phyloP scores from a whole-genome alignment of 2,797 vertebrate genomes.

The Poecile montanus region DNA sequence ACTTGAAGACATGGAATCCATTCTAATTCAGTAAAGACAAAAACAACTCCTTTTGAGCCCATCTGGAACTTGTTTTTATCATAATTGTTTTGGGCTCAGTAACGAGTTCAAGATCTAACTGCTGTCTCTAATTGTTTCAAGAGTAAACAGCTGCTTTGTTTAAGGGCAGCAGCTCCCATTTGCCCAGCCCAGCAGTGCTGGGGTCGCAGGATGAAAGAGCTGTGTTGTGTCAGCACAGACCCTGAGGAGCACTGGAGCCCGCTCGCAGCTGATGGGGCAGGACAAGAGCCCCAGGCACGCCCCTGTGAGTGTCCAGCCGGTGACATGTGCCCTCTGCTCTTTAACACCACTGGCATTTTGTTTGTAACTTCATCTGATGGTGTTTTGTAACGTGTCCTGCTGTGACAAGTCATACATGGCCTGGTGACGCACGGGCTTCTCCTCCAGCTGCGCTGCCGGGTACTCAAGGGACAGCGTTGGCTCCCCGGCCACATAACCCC shows the following conservation, averaged over 20 bases:
- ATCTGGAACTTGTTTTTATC: slow-evolving; percentile 61
- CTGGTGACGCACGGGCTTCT: not conserved
- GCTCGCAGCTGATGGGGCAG: not conserved
- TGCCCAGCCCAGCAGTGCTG: not conserved
- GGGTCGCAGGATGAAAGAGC: slow-evolving; percentile 8
- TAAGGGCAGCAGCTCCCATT: slow-evolving; percentile 6
- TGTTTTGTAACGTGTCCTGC: not conserved
- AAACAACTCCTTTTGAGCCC: slow-evolving; percentile 60
- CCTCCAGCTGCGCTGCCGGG: not conserved
- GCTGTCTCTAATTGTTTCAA: slow-evolving; percentile 52
- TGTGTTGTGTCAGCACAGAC: not conserved
- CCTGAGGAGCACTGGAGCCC: not conserved
- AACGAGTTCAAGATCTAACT: slow-evolving; percentile 60
- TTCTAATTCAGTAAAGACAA: slow-evolving; percentile 52
- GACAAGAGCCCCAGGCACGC: not conserved
- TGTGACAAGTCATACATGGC: not conserved
- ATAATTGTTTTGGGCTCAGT: slow-evolving; percentile 40
- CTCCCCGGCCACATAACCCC: not conserved
- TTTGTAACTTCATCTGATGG: not conserved
- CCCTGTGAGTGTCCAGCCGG: fast-evolving
- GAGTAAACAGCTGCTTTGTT: slow-evolving; percentile 53
- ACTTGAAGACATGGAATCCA: slow-evolving; percentile 51
- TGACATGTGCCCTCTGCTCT: not conserved
- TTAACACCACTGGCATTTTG: not conserved
- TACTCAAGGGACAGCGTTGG: fast-evolving